phyloP scores from a whole-genome alignment of 2,888 invertebrate genomes.

The Mantis religiosa region DNA sequence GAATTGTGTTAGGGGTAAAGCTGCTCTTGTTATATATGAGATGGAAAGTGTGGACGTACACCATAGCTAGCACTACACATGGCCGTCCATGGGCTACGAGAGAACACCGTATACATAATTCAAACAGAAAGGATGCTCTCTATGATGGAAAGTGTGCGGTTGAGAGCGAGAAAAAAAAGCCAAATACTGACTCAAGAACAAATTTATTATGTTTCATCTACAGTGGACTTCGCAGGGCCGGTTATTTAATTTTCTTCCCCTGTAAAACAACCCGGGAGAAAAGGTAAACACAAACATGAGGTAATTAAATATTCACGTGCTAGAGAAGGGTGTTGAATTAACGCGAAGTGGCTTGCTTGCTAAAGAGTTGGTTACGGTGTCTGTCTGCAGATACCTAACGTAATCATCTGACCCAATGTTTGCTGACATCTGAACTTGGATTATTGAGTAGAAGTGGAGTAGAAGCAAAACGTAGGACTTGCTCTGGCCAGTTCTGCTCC shows the following conservation, averaged over 20 bases:
- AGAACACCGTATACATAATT: neutral
- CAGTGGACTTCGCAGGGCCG: neutral
- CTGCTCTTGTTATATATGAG: neutral
- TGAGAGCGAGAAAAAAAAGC: neutral
- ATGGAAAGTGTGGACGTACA: neutral
- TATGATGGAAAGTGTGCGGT: neutral
- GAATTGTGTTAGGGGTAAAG: neutral
- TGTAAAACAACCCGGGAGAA: neutral
- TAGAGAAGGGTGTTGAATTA: neutral
- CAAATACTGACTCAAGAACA: neutral
- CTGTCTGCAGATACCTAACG: neutral
- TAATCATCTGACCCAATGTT: neutral
- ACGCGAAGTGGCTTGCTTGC: neutral
- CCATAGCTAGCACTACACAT: neutral
- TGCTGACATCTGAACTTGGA: neutral
- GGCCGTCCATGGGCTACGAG: neutral
- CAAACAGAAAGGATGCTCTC: neutral
- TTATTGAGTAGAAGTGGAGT: neutral
- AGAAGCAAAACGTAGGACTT: neutral
- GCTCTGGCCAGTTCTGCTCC: neutral
- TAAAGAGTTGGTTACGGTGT: neutral
- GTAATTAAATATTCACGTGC: neutral
- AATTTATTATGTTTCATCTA: neutral
- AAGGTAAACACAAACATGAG: neutral
- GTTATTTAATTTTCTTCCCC: neutral